These are phyloP conservation scores for Dryoscopus gambensis DNA, from an alignment of 2,113 vertebrate genomes.

Conservation along the genomic window DNA sequence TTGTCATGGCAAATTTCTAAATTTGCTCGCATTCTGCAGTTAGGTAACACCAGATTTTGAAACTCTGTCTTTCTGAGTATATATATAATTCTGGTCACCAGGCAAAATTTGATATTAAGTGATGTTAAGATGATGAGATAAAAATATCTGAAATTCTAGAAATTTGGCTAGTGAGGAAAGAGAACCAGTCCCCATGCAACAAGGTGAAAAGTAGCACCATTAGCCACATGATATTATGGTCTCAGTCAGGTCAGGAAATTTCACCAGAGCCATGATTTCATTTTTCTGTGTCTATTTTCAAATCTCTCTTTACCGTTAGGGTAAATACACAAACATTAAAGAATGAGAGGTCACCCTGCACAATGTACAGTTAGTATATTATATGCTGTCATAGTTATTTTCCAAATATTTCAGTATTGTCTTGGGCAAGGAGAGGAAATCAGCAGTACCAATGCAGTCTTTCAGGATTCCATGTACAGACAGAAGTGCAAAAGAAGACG, in stretches of 20 bases:
- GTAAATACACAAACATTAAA: neutral
- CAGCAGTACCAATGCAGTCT: neutral
- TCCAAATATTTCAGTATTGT: neutral
- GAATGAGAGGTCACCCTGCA: neutral
- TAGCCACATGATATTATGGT: neutral
- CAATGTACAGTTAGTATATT: neutral
- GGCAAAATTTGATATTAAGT: neutral
- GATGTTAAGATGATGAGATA: neutral
- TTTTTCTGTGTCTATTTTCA: neutral
- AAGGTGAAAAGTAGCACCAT: neutral
- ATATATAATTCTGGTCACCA: neutral
- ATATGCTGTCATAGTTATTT: neutral
- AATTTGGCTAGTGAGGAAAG: neutral
- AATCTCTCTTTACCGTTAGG: neutral
- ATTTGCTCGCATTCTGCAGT: neutral
- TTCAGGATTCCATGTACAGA: neutral
- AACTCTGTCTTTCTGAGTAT: neutral
- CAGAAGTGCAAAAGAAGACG: neutral
- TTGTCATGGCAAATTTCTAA: conserved; percentile 39
- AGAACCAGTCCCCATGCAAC: neutral
- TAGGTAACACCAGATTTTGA: neutral
- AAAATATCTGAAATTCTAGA: neutral
- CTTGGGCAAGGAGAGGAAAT: neutral
- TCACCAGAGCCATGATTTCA: neutral
- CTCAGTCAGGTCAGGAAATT: neutral